phyloP scores from a whole-genome alignment of 30 jellyfish, hydroid and myxozoan species.

The Catostylus mosaicus region DNA sequence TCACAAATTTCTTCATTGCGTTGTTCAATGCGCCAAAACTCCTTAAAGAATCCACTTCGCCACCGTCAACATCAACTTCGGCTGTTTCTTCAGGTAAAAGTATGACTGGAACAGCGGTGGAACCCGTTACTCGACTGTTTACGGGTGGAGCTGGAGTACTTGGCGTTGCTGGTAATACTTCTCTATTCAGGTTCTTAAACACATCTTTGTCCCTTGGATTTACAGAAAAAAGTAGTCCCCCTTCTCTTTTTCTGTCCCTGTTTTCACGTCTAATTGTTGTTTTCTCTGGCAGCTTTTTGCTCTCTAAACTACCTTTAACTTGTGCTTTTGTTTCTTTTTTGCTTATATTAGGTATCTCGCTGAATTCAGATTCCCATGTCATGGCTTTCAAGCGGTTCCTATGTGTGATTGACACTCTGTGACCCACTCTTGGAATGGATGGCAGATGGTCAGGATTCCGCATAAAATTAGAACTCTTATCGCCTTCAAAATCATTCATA shows the following conservation, averaged over 20 bases:
- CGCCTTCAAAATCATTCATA: slow-evolving; percentile 7
- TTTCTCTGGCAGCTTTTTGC: neutral
- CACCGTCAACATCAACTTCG: neutral
- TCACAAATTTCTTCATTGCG: slow-evolving; percentile 40
- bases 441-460: slow-evolving; percentile 58
- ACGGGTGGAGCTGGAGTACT: slow-evolving; percentile 14
- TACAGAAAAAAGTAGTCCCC: slow-evolving; percentile 14
- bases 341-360: slow-evolving; percentile 13
- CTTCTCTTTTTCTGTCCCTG: slow-evolving; percentile 8
- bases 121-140: slow-evolving; percentile 1
- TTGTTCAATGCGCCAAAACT: slow-evolving; percentile 3
- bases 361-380: slow-evolving; percentile 46
- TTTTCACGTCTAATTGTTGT: neutral
- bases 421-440: slow-evolving; percentile 43
- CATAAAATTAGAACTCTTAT: neutral
- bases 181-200: slow-evolving; percentile 15
- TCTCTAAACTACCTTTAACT: neutral
- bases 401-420: slow-evolving; percentile 30
- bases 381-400: slow-evolving; percentile 43
- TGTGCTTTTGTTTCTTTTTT: neutral
- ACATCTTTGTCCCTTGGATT: slow-evolving; percentile 33
- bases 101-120: slow-evolving; percentile 2
- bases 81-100: neutral
- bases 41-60: neutral
- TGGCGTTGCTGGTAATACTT: neutral